phyloP scores from a whole-genome alignment of 2,888 invertebrate species.

The Slavum lentiscoides region DNA sequence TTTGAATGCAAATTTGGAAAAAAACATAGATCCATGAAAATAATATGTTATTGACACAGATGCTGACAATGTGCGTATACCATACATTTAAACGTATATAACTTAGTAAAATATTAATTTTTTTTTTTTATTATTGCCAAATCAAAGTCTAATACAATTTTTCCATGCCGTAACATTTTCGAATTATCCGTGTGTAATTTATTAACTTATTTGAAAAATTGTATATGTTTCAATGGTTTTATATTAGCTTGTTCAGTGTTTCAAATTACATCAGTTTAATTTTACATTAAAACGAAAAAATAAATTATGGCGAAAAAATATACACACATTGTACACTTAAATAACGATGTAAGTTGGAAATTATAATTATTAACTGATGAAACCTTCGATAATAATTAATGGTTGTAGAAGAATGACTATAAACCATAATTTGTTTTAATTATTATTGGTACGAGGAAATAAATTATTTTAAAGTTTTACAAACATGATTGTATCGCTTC shows the following conservation, averaged over 20 bases:
- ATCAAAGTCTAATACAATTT: background rate
- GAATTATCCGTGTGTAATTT: background rate
- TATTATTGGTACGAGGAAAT: background rate
- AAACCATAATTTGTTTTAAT: background rate
- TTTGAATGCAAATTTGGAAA: background rate
- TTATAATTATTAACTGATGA: background rate
- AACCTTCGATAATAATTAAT: background rate
- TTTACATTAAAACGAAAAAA: background rate
- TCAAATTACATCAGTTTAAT: background rate
- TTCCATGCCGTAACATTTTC: background rate
- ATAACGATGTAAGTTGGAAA: conserved; percentile 7
- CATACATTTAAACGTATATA: background rate
- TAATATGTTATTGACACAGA: conserved; percentile 1
- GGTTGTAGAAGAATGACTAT: too few relatives aligned
- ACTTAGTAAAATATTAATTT: background rate
- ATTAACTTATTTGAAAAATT: background rate
- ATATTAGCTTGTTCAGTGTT: background rate
- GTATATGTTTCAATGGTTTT: background rate
- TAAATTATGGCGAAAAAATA: background rate
- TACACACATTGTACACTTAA: conserved; percentile 2
- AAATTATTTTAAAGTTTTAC: background rate
- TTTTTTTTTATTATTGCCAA: background rate
- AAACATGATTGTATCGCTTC: too few relatives aligned
- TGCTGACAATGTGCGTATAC: background rate
- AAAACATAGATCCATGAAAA: background rate